phyloP scores from a whole-genome alignment of 1,140 invertebrate genomes.

The Phymorhynchus buccinoides region DNA sequence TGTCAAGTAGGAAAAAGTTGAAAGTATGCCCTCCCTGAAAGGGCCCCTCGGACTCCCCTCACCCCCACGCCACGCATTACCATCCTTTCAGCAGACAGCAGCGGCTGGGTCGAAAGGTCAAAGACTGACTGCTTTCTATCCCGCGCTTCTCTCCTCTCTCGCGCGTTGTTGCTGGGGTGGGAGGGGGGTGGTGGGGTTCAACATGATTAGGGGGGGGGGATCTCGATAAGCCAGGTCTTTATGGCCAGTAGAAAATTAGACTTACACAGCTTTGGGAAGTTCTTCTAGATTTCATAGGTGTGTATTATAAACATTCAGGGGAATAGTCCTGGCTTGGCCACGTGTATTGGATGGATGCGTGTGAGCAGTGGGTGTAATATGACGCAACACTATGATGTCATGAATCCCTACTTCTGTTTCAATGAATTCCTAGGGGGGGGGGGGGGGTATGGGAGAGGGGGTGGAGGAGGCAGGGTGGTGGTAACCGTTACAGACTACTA shows the following conservation, averaged over 20 bases:
- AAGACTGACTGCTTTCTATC: too few relatives aligned
- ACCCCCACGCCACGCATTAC: background rate
- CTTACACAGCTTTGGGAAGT: background rate
- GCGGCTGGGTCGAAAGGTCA: background rate
- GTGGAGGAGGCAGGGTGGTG: too few relatives aligned
- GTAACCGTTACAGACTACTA: too few relatives aligned
- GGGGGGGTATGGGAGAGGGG: too few relatives aligned
- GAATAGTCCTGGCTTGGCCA: background rate
- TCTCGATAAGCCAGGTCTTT: background rate
- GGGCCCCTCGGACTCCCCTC: background rate
- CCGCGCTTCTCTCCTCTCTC: background rate
- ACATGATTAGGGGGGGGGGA: too few relatives aligned
- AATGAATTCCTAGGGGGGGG: too few relatives aligned
- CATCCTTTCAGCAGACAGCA: background rate
- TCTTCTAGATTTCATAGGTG: background rate
- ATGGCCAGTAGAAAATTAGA: background rate
- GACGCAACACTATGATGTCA: too few relatives aligned
- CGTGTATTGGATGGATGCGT: background rate
- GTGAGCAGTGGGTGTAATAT: too few relatives aligned
- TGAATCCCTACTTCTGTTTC: too few relatives aligned
- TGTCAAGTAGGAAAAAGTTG: background rate
- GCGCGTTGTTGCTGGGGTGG: background rate
- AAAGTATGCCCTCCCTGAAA: background rate
- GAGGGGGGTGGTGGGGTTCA: too few relatives aligned
- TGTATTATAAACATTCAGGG: background rate